Evolutionary conservation across 23 tunicate genomes (phyloP).

Genomic region (Ciona savignyi): DNA sequence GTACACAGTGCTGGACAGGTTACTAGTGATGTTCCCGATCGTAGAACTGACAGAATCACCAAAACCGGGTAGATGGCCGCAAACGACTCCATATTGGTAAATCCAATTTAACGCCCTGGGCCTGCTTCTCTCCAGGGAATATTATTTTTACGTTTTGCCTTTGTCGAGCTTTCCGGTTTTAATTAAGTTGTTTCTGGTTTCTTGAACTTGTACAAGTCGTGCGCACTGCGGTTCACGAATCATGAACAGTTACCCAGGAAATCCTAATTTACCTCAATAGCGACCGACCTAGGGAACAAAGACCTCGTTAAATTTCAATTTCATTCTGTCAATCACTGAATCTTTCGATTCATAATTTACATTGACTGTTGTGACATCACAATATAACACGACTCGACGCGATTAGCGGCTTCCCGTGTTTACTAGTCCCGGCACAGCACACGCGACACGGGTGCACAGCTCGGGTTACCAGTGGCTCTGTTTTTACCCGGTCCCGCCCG

Average conservation of each 20-base stretch:
- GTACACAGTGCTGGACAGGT: conserved; percentile 22
- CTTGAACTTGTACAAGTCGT: background rate
- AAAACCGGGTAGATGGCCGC: background rate
- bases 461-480: background rate
- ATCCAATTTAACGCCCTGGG: background rate
- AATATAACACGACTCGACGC: background rate
- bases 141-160: background rate
- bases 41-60: background rate
- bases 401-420: background rate
- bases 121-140: background rate
- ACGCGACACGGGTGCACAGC: background rate
- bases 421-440: background rate
- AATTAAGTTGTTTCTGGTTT: background rate
- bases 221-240: background rate
- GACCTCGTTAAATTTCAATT: background rate
- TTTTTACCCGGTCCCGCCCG: background rate
- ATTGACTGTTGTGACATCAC: background rate
- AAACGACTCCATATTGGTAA: background rate
- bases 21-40: background rate
- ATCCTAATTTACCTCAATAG: background rate
- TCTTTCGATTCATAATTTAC: background rate
- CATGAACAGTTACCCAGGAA: background rate
- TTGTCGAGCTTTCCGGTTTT: background rate
- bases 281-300: background rate
- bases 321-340: no score